Evolutionary conservation across 2,888 invertebrate species (phyloP), one percentile per base, ranked within the genome.

Genomic region (Euspilapteryx auroguttella): DNA sequence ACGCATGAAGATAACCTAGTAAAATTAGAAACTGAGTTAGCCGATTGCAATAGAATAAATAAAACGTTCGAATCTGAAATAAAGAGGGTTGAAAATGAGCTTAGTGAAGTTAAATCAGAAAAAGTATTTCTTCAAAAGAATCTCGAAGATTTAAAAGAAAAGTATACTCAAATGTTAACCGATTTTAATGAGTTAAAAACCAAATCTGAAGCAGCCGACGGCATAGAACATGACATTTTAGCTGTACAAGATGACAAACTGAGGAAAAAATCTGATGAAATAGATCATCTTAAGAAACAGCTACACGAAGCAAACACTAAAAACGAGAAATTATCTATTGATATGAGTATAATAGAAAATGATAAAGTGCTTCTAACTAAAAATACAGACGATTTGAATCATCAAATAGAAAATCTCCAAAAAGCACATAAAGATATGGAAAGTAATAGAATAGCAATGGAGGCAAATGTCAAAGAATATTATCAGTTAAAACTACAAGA

Each of bases 1-100:
- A 79, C 82, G 2, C 85, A 86, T 42, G 86, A 86, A 61, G 86
- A 86, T 40, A 84, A 81, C 36, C 56, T 85, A 34, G 63, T 77
- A 0, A 76, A 81, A 40, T 48, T 86, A 39, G 86, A 86, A 57
- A 63, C 71, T 1, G 84, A 86, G 50, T 47, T 86, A 25, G 87
- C 86, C 27, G 80, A 81, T 42, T 77, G 73, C 24, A 79, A 63
- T 35, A 76, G 57, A 38, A 55, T 78, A n/a, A 83, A 81, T 41
- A 75, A 77, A 38, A 75, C 73, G 5, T 68, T 85, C 42, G 80
- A 82, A 44, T 75, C 79, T 26, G 80, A 82, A 55, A 78, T 83
- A 26, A 55, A 71, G 25, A 77, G 75, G 29, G 68, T 82, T 42
- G 76, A 81, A 40, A 68, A 66, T 25, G 79, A 82, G 38, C 55